Conservation (phyloP, 2,113 vertebrate genomes). For the Hemiscyllium ocellatum region DNA sequence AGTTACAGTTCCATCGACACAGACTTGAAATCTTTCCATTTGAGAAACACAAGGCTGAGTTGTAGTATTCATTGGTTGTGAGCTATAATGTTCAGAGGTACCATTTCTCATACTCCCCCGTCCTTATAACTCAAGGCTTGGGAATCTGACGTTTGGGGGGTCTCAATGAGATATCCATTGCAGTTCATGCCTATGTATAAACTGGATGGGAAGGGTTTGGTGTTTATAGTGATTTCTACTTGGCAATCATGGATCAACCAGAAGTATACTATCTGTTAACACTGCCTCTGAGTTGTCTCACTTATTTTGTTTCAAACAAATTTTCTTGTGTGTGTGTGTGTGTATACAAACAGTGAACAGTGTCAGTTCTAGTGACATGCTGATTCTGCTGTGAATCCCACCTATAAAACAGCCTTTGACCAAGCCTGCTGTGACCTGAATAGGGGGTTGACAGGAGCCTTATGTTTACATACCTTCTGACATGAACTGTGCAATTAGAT, state of each 20-base stretch:
- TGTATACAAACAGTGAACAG: background rate
- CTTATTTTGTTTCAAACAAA: background rate
- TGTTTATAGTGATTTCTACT: background rate
- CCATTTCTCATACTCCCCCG: background rate
- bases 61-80: background rate
- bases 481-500: background rate
- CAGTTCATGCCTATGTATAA: background rate
- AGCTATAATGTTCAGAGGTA: background rate
- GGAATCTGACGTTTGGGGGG: background rate
- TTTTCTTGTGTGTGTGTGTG: background rate
- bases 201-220: background rate
- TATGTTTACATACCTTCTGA: background rate
- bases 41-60: background rate
- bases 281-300: background rate
- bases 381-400: background rate
- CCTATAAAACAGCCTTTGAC: background rate
- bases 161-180: background rate
- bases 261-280: background rate
- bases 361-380: background rate
- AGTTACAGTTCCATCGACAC: background rate
- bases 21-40: background rate
- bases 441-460: background rate
- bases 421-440: background rate
- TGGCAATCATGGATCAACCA: background rate
- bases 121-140: slow-evolving; percentile 9